A percentile compares a stretch with the other conserved stretches of the same genome.
phyloP scores from a whole-genome alignment of 2,797 vertebrate genomes.

The Setipinna tenuifilis region DNA sequence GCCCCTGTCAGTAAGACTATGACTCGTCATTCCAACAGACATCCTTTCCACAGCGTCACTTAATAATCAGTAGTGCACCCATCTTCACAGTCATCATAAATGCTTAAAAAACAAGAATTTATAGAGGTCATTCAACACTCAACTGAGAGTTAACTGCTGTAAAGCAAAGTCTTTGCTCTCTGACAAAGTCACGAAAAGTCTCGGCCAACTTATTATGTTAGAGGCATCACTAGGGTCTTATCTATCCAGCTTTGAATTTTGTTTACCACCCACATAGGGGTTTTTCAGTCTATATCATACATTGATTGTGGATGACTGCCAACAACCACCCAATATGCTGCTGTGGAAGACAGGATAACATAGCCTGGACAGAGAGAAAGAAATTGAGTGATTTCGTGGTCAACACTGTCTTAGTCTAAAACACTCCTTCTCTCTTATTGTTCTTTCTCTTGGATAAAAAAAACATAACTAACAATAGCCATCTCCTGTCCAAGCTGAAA shows the following conservation, averaged over 20 bases:
- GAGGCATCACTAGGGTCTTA: slow-evolving; percentile 17
- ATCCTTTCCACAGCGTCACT: not conserved
- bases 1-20: slow-evolving; percentile 43
- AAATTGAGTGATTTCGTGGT: slow-evolving; percentile 23
- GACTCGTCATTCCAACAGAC: not conserved
- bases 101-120: slow-evolving; percentile 36
- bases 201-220: slow-evolving; percentile 51
- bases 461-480: slow-evolving; percentile 15
- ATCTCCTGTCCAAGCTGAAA: not conserved
- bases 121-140: slow-evolving; percentile 11
- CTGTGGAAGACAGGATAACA: slow-evolving; percentile 38
- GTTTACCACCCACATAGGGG: slow-evolving; percentile 64
- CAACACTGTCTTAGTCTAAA: slow-evolving; percentile 34
- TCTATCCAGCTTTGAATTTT: slow-evolving; percentile 45
- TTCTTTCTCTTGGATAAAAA: slow-evolving; percentile 29
- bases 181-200: slow-evolving; percentile 63
- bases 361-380: slow-evolving; percentile 26
- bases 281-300: slow-evolving; percentile 65
- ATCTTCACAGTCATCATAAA: not conserved
- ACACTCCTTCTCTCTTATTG: slow-evolving; percentile 11
- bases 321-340: slow-evolving; percentile 60
- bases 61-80: not conserved
- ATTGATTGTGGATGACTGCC: slow-evolving; percentile 74
- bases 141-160: not conserved
- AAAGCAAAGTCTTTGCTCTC: not conserved